Evolutionary conservation across 2,797 vertebrate species (phyloP).

Genomic region (Acropternis orthonyx): DNA sequence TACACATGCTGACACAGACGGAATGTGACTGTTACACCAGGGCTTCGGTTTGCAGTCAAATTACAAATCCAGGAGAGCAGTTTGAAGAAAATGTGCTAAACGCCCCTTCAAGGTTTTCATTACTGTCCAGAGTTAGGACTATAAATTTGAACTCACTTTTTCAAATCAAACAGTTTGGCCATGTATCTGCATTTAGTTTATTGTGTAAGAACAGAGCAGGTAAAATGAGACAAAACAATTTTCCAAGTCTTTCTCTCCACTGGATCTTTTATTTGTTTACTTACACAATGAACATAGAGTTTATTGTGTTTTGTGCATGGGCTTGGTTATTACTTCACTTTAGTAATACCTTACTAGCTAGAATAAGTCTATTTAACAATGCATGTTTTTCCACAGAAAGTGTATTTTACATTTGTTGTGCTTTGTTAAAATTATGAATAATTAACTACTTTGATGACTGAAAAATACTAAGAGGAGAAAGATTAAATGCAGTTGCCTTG

Average conservation of each 20-base stretch:
- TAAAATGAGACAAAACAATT: neutral
- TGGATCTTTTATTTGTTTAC: neutral
- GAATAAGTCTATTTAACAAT: neutral
- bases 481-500: neutral
- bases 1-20: fast-evolving
- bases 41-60: neutral
- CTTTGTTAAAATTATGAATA: neutral
- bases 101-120: neutral
- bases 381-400: constrained; percentile 16
- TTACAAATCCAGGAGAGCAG: neutral
- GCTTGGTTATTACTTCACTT: neutral
- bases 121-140: neutral
- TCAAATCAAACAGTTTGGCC: neutral
- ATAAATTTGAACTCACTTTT: neutral
- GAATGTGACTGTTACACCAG: neutral
- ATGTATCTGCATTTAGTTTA: neutral
- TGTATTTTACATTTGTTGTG: neutral
- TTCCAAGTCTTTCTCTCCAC: neutral
- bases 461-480: neutral
- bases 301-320: constrained; percentile 32
- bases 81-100: neutral
- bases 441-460: neutral
- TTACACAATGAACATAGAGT: neutral
- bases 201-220: neutral
- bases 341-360: neutral